Base-by-base conservation (phyloP, 37 sponge, comb jelly and placozoan genomes). In the Crambe crambe region DNA sequence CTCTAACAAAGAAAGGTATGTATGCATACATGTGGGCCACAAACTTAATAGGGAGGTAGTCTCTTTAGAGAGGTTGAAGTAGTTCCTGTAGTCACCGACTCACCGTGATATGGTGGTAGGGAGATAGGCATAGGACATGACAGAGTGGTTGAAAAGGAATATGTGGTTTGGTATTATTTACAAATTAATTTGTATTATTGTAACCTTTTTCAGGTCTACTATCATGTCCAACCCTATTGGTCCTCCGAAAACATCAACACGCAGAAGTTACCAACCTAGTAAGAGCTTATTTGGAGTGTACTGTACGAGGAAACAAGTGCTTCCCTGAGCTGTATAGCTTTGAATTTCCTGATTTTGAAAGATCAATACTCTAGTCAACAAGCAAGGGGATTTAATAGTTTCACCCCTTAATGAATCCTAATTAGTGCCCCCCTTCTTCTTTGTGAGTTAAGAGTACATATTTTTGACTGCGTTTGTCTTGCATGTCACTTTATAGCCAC, bases 1-100 rank as follows among this genome's bases (percentile, higher is more conserved):
- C 44, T 37, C 86, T 29, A 81, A 85, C 72, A 95, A 95, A 72
- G 95, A 95, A 77, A 90, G 89, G 93, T 92, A 21, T 20, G 47
- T 72, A 36, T 26, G 31, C 20, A 35, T 27, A 42, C 9, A 5
- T 32, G 10, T 51, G 23, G 25, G 39, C 23, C 42, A 79, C 67
- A 41, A 39, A 4, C 30, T 26, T 5, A 57, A 47, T 27, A 36
- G 34, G 37, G 58, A 74, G 29, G 57, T 30, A 44, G 51, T 47
- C 51, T 47, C 51, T 12, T 47, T 47, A 47, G 6, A 47, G 10
- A 47, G 51, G 56, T 54, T n/a, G n/a, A n/a, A n/a, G 26, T 63
- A 29, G 8, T 63, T 68, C 6, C 70, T 68, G 70, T 37, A 8
- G 40, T 37, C 23, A 36, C 40, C 39, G n/a, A n/a, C n/a, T n/a